A percentile compares a stretch with the other conserved stretches of the same genome.
Conservation (phyloP, 2,113 vertebrate genomes). For the Percopsis transmontana region DNA sequence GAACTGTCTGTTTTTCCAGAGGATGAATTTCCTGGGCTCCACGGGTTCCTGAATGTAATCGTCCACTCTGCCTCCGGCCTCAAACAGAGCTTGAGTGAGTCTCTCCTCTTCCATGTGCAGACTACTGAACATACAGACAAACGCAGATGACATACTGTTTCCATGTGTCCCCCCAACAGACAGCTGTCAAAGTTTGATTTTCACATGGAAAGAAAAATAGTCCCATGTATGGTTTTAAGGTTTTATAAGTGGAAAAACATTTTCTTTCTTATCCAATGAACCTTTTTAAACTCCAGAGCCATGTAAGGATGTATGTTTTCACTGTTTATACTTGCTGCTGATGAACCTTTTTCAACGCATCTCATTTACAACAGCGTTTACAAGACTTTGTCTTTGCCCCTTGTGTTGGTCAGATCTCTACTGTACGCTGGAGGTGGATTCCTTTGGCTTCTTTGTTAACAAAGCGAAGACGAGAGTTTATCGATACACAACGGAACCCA, state of each 20-base stretch:
- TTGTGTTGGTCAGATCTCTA: conserved; percentile 84
- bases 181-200: not conserved
- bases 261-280: too few species aligned
- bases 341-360: too few species aligned
- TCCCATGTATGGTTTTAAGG: too few species aligned
- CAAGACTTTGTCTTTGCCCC: not conserved
- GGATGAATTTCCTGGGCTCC: conserved; percentile 91
- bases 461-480: conserved; percentile 98
- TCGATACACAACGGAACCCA: conserved; percentile 93
- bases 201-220: not conserved
- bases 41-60: conserved; percentile 96
- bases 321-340: too few species aligned
- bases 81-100: conserved; percentile 96
- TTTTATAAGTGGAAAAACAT: too few species aligned
- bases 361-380: not conserved
- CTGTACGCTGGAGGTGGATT: conserved; percentile 96
- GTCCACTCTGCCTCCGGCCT: conserved; percentile 96
- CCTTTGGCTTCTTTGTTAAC: conserved; percentile 96
- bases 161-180: not conserved
- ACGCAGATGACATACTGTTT: not conserved
- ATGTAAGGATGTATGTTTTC: too few species aligned
- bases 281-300: too few species aligned
- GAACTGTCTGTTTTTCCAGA: conserved; percentile 78
- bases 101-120: conserved; percentile 20
- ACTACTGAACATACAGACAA: conserved; percentile 24